Percentiles rank a stretch among this genome's conserved stretches.
These are phyloP conservation scores for Amphiprion ocellaris DNA, from an alignment of 2,113 vertebrate genomes.

Conservation along the genomic window DNA sequence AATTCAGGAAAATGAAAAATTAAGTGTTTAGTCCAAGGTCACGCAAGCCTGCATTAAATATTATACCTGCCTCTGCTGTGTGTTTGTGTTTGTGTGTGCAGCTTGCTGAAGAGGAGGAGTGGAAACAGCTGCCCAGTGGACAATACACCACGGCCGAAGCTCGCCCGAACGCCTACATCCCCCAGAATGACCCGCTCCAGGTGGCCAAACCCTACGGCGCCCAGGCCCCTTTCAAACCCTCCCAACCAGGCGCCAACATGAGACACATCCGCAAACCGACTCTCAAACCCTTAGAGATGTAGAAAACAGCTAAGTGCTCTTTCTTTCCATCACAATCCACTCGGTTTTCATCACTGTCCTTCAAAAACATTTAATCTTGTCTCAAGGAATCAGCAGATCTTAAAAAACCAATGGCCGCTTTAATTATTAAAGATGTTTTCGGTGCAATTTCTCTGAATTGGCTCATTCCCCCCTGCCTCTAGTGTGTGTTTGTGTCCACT, in stretches of 20 bases:
- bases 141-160: slow-evolving; percentile 83
- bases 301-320: neutral
- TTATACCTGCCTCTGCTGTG: slow-evolving; percentile 43
- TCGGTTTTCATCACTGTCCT: neutral
- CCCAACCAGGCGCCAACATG: slow-evolving; percentile 82
- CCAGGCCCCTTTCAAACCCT: slow-evolving; percentile 88
- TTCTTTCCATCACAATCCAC: neutral
- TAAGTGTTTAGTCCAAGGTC: slow-evolving; percentile 53
- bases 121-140: slow-evolving; percentile 73
- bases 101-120: slow-evolving; percentile 80
- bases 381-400: neutral
- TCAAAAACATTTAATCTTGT: neutral
- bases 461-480: neutral
- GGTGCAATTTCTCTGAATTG: neutral
- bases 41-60: slow-evolving; percentile 48
- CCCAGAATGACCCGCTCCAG: slow-evolving; percentile 76
- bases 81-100: slow-evolving; percentile 65
- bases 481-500: slow-evolving; percentile 10
- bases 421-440: too few species aligned
- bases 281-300: slow-evolving; percentile 36
- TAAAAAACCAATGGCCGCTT: too few species aligned
- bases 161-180: slow-evolving; percentile 88
- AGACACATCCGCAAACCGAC: slow-evolving; percentile 89
- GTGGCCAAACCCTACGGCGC: slow-evolving; percentile 88
- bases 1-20: slow-evolving; percentile 45